phyloP scores from a whole-genome alignment of 2,113 vertebrate species.

The Trichomycterus rosablanca region DNA sequence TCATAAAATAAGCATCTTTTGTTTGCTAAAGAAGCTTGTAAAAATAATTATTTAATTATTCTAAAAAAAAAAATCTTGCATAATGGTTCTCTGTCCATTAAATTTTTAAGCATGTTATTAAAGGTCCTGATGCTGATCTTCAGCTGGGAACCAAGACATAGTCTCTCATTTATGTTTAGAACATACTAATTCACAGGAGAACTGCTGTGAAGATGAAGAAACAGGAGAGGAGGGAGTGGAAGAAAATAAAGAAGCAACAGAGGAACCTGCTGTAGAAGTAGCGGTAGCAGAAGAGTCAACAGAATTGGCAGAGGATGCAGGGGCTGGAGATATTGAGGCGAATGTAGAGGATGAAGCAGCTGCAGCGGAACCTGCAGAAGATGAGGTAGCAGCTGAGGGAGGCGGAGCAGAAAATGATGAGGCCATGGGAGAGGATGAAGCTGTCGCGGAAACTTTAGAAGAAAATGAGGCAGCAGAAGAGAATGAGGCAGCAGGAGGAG shows the following conservation, averaged over 20 bases:
- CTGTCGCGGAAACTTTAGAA: constrained; percentile 63
- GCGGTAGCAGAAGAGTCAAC: constrained; percentile 46
- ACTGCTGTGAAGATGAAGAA: background rate
- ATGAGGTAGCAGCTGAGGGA: constrained; percentile 23
- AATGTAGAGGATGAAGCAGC: constrained; percentile 14
- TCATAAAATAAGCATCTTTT: too few relatives aligned
- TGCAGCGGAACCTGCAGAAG: background rate
- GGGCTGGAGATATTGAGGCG: constrained; percentile 8
- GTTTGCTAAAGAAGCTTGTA: too few relatives aligned
- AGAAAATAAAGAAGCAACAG: background rate
- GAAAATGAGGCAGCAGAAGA: constrained; percentile 38
- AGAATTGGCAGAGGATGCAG: constrained; percentile 26
- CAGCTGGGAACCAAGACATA: too few relatives aligned
- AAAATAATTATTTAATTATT: too few relatives aligned
- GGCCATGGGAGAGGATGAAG: constrained; percentile 63
- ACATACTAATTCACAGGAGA: too few relatives aligned
- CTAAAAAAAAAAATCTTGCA: too few relatives aligned
- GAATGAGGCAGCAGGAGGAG: constrained; percentile 40
- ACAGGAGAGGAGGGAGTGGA: background rate
- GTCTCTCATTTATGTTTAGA: too few relatives aligned
- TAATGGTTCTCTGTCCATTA: too few relatives aligned
- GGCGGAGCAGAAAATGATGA: constrained; percentile 30
- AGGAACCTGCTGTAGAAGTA: background rate
- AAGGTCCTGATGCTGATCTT: too few relatives aligned
- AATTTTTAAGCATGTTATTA: too few relatives aligned